Conservation (phyloP, 2,113 vertebrate genomes). For the Antigone vipio region DNA sequence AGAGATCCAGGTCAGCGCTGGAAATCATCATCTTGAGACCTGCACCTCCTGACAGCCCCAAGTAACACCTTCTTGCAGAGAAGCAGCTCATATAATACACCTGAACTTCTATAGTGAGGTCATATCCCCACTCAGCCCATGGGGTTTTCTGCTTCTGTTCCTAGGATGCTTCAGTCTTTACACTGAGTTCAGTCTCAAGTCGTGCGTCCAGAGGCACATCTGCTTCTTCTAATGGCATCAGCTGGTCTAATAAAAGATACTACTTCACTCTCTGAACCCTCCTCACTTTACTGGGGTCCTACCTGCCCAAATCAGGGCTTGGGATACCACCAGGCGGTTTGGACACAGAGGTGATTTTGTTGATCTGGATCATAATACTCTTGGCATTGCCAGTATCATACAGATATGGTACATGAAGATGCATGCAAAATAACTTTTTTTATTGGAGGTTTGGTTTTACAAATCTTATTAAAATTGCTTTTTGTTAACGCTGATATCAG, state of each 20-base stretch:
- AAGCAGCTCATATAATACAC: not conserved
- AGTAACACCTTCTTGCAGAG: not conserved
- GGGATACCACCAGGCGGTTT: not conserved
- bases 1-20: not conserved
- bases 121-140: not conserved
- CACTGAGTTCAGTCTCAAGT: not conserved
- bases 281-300: not conserved
- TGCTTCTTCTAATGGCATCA: not conserved
- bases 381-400: not conserved
- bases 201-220: not conserved
- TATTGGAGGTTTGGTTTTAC: not conserved
- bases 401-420: not conserved
- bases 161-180: not conserved
- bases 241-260: not conserved
- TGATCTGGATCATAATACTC: not conserved
- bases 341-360: not conserved
- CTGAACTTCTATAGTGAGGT: not conserved
- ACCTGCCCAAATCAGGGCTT: not conserved
- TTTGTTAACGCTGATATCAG: not conserved
- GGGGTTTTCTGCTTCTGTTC: not conserved
- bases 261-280: not conserved
- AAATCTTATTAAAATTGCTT: not conserved
- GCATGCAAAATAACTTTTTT: not conserved
- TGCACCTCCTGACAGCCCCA: not conserved
- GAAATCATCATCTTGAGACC: not conserved